phyloP scores from a whole-genome alignment of 2,888 invertebrate species.

The Macaria liturata region DNA sequence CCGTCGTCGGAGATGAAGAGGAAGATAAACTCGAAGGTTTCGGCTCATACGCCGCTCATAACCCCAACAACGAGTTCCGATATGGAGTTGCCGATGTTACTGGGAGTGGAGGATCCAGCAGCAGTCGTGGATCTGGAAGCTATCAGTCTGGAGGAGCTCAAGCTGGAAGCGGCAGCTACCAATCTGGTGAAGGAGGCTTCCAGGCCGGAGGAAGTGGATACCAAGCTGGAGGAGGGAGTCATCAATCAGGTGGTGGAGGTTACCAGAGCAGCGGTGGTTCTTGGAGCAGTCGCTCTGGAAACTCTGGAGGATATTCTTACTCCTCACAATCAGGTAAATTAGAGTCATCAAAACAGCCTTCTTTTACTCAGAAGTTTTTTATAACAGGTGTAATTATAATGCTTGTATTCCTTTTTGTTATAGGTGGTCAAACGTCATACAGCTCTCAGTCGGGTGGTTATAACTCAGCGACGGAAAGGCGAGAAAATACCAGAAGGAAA shows the following conservation, averaged over 20 bases:
- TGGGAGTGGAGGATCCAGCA: conserved; percentile 40
- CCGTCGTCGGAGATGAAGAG: conserved; percentile 69
- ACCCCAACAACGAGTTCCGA: conserved; percentile 69
- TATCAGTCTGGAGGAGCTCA: conserved; percentile 41
- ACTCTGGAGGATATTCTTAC: conserved; percentile 56
- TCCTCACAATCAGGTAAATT: conserved; percentile 63
- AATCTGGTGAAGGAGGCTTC: conserved; percentile 35
- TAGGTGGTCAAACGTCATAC: conserved; percentile 56
- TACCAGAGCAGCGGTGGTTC: conserved; percentile 33
- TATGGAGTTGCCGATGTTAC: conserved; percentile 69
- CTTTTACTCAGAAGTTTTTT: neutral
- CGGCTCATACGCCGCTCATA: conserved; percentile 64
- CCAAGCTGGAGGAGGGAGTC: conserved; percentile 29
- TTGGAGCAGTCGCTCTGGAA: conserved; percentile 36
- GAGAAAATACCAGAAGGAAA: conserved; percentile 60
- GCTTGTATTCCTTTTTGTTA: conserved; percentile 13
- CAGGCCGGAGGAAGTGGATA: conserved; percentile 26
- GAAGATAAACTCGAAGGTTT: conserved; percentile 68
- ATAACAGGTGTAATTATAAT: no score
- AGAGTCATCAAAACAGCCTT: neutral
- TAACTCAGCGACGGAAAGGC: conserved; percentile 47
- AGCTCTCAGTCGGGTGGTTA: conserved; percentile 51
- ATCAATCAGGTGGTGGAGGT: conserved; percentile 31
- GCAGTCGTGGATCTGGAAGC: conserved; percentile 36
- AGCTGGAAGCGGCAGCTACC: conserved; percentile 34